phyloP scores from a whole-genome alignment of 2,113 vertebrate genomes.

The Rhipidura dahli region DNA sequence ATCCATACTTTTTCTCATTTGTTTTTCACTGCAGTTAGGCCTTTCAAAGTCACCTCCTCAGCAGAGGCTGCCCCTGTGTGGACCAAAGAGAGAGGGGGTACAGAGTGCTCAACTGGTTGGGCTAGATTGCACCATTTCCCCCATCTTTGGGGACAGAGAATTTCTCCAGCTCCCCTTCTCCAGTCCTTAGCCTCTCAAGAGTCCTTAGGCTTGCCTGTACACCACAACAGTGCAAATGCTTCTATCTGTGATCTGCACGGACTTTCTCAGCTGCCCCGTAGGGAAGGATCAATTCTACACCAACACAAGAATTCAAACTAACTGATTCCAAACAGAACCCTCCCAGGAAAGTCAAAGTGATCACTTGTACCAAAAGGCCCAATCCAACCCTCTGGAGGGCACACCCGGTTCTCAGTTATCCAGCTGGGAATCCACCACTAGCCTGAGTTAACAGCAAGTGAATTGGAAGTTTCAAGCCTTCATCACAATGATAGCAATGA shows the following conservation, averaged over 20 bases:
- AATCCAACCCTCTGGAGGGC: background rate
- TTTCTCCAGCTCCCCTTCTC: background rate
- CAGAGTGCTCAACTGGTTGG: background rate
- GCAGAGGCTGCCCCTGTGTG: background rate
- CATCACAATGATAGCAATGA: background rate
- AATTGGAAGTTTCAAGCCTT: background rate
- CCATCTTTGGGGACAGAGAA: background rate
- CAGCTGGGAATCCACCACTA: background rate
- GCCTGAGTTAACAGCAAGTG: background rate
- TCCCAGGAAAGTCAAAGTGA: background rate
- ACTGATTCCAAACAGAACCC: background rate
- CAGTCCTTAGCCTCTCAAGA: background rate
- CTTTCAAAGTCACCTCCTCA: background rate
- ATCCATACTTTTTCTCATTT: background rate
- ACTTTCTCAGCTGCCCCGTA: background rate
- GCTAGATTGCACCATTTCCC: fast-evolving
- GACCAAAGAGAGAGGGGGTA: background rate
- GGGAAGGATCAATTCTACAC: background rate
- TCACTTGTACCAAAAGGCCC: background rate
- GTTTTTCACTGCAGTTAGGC: background rate
- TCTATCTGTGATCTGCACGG: background rate
- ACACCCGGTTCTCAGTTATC: background rate
- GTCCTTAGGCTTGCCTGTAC: background rate
- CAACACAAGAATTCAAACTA: background rate
- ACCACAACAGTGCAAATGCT: background rate